phyloP scores from a whole-genome alignment of 2,888 invertebrate genomes.

The Cerastis rubricosa region DNA sequence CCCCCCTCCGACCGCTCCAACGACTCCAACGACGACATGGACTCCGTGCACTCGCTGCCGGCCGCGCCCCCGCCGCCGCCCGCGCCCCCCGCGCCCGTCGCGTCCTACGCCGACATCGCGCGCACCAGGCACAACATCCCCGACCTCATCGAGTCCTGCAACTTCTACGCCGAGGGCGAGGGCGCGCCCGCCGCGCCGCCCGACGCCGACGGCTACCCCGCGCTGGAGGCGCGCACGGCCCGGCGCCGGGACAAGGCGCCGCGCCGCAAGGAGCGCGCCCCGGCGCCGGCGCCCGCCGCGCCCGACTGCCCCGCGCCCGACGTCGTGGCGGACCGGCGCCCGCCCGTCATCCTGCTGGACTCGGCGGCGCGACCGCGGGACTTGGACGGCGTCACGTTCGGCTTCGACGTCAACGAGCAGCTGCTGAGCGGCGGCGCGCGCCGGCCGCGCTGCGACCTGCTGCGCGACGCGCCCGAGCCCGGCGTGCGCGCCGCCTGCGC shows the following conservation, averaged over 20 bases:
- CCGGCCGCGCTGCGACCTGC: constrained; percentile 77
- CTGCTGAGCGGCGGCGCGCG: constrained; percentile 88
- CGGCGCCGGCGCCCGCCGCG: constrained; percentile 69
- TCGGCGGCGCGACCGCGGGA: constrained; percentile 88
- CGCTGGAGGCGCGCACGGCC: constrained; percentile 67
- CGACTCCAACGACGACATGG: constrained; percentile 95
- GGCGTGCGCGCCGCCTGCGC: constrained; percentile 65
- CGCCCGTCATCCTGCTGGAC: constrained; percentile 94
- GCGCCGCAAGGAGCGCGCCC: constrained; percentile 53
- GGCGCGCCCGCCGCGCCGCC: constrained; percentile 51
- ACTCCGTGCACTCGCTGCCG: constrained; percentile 96
- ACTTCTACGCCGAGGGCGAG: constrained; percentile 85
- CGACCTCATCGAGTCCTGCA: constrained; percentile 89
- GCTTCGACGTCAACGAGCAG: constrained; percentile 95
- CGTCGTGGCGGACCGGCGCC: constrained; percentile 89
- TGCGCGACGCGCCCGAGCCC: constrained; percentile 73
- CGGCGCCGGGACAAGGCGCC: constrained; percentile 63
- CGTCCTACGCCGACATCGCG: constrained; percentile 96
- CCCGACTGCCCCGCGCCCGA: constrained; percentile 81
- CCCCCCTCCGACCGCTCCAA: constrained; percentile 96
- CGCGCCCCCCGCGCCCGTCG: constrained; percentile 92
- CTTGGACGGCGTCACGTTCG: constrained; percentile 94
- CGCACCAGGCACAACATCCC: constrained; percentile 89
- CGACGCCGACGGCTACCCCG: constrained; percentile 71
- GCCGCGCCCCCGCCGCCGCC: constrained; percentile 85